phyloP scores from a whole-genome alignment of 2,888 invertebrate genomes.

The Oxycera nigricornis region DNA sequence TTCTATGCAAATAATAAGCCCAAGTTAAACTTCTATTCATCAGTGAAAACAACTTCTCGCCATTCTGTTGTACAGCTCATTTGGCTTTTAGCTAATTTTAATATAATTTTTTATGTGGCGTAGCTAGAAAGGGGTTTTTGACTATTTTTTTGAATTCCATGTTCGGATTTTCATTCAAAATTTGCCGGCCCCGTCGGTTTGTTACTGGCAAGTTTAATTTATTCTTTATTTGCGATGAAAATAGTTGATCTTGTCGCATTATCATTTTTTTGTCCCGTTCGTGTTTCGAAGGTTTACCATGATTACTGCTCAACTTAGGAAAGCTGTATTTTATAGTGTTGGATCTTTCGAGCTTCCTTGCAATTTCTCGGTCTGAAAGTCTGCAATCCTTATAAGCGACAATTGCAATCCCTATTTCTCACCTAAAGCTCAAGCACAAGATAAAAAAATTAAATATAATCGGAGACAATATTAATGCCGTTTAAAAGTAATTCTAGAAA shows the following conservation, averaged over 20 bases:
- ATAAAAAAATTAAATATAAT: background rate
- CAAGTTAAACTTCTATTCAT: background rate
- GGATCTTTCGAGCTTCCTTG: too few relatives aligned
- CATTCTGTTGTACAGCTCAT: background rate
- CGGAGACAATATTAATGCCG: background rate
- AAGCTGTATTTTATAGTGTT: background rate
- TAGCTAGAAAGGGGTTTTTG: background rate
- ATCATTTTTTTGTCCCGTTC: background rate
- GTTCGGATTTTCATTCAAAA: too few relatives aligned
- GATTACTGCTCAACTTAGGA: background rate
- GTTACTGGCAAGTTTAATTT: too few relatives aligned
- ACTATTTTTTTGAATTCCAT: background rate
- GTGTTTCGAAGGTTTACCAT: background rate
- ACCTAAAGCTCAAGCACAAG: background rate
- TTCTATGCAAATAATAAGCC: background rate
- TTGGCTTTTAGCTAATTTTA: background rate
- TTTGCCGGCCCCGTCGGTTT: too few relatives aligned
- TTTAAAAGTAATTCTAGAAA: background rate
- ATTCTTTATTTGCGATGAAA: background rate
- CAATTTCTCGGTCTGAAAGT: too few relatives aligned
- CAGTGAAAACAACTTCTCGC: background rate
- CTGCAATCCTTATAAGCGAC: background rate
- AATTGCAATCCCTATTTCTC: background rate
- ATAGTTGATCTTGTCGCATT: background rate
- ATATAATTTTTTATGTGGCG: background rate